Conservation (phyloP, 2,113 vertebrate species). For the Podiceps cristatus region DNA sequence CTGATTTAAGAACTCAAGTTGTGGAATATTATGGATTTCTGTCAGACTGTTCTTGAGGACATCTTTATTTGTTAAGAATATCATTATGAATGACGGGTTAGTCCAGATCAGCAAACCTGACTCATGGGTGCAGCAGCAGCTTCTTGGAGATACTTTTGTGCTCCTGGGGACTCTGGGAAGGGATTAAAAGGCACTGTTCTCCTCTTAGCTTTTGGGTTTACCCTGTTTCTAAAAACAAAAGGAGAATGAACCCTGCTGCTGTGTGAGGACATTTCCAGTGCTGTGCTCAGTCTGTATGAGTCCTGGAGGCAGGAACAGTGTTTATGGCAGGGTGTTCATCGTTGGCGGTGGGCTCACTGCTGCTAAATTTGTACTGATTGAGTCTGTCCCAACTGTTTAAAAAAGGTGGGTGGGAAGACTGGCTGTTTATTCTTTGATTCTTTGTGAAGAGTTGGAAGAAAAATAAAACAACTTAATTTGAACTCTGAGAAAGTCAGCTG, state of each 20-base stretch:
- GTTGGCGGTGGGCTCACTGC: not conserved
- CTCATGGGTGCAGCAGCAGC: not conserved
- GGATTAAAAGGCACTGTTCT: not conserved
- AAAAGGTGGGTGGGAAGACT: not conserved
- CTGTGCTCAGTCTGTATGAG: not conserved
- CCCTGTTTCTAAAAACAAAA: not conserved
- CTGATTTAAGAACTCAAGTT: not conserved
- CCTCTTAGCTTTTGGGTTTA: no score
- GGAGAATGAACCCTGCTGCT: not conserved
- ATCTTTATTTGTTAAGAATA: not conserved
- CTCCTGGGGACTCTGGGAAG: not conserved
- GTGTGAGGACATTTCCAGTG: not conserved
- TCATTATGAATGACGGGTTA: not conserved
- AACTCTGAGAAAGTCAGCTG: not conserved
- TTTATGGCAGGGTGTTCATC: not conserved
- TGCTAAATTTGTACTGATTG: not conserved
- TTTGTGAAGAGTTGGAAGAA: not conserved
- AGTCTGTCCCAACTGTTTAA: not conserved
- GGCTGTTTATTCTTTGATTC: not conserved
- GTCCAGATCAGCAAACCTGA: not conserved
- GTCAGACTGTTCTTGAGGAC: not conserved
- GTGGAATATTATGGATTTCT: not conserved
- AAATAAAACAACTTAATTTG: not conserved
- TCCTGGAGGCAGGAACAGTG: not conserved
- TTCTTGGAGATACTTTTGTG: not conserved